Conservation (phyloP, 1,140 invertebrate species). For the Homarus americanus region DNA sequence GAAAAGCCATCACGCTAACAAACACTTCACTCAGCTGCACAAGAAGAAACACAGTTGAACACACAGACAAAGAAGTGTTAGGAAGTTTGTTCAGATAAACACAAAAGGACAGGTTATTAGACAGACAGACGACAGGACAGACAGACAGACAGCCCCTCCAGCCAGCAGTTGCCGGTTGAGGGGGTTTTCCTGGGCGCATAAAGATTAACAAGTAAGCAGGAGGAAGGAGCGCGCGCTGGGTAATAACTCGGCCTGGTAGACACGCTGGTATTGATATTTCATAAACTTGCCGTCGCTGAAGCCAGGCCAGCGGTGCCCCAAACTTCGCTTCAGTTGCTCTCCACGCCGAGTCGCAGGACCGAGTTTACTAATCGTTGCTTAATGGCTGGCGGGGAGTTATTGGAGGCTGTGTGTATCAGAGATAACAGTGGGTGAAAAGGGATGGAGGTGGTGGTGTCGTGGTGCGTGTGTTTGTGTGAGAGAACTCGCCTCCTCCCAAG, state of each 20-base stretch:
- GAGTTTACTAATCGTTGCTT: constrained; percentile 7
- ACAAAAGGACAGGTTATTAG: too few species aligned
- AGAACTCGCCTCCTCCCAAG: too few species aligned
- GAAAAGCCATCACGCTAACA: too few species aligned
- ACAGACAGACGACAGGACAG: too few species aligned
- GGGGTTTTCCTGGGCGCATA: constrained; percentile 30
- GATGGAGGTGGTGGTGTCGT: not conserved
- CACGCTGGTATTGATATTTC: constrained; percentile 69
- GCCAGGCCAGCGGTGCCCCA: constrained; percentile 45
- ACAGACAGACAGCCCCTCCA: not conserved
- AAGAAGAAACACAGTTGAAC: not conserved
- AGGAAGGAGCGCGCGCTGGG: constrained; percentile 50
- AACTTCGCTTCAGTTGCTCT: constrained; percentile 35
- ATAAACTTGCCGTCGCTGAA: constrained; percentile 68
- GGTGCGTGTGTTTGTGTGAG: not conserved
- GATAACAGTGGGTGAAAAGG: not conserved
- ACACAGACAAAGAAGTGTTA: not conserved
- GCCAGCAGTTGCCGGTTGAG: constrained; percentile 27
- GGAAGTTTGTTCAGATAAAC: too few species aligned
- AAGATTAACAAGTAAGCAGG: constrained; percentile 68
- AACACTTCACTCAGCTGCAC: too few species aligned
- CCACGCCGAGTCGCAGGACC: not conserved
- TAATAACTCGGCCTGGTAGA: constrained; percentile 63
- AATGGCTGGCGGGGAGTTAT: not conserved
- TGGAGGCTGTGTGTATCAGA: constrained; percentile 2